A percentile compares a stretch with the other conserved stretches of the same genome.
These are phyloP conservation scores for Zonitis immaculata DNA, from an alignment of 2,888 invertebrate genomes.

Conservation along the genomic window DNA sequence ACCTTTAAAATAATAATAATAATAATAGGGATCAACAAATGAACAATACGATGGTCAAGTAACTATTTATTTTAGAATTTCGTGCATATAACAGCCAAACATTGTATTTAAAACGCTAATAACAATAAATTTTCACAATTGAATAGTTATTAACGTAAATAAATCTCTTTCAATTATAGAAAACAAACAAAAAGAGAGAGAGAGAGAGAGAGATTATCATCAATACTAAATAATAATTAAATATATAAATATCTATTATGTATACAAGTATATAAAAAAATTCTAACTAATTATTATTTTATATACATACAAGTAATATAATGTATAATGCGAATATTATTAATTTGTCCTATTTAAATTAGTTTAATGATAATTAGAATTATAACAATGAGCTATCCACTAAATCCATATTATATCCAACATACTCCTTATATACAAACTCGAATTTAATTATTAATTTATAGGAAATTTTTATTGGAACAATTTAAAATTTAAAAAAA, in stretches of 20 bases:
- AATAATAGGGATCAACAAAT: no score
- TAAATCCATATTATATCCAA: no score
- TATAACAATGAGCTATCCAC: background rate
- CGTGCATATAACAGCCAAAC: slow-evolving; percentile 33
- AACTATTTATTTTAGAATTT: slow-evolving; percentile 31
- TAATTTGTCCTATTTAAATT: no score
- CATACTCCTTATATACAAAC: no score
- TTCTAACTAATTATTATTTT: no score
- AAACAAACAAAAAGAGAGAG: no score
- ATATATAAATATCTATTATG: background rate
- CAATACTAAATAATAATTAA: background rate
- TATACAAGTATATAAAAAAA: no score
- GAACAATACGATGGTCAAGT: slow-evolving; percentile 1
- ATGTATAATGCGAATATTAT: no score
- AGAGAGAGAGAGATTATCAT: no score
- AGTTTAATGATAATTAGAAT: background rate
- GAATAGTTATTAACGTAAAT: background rate
- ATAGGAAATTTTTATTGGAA: background rate
- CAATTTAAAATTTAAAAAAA: no score
- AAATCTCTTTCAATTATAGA: background rate
- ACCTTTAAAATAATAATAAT: no score
- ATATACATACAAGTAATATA: no score
- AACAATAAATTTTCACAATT: slow-evolving; percentile 15
- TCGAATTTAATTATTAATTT: background rate
- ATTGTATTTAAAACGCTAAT: slow-evolving; percentile 17